Evolutionary conservation across 2,113 vertebrate species (phyloP), one percentile per base, ranked within the genome.

Genomic region (Saimiri boliviensis): DNA sequence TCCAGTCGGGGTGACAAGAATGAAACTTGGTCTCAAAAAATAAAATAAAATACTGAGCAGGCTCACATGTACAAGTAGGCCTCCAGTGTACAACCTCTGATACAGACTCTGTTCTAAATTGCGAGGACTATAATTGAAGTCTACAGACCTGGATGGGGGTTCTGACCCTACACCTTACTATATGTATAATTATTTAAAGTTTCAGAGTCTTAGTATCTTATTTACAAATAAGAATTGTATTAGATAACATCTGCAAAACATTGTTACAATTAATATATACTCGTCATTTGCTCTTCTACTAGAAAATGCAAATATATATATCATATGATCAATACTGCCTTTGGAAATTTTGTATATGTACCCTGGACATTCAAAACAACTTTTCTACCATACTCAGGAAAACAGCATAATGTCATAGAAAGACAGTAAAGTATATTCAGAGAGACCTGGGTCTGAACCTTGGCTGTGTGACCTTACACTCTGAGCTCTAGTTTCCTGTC

Each of bases 221-320:
- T 56, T 89, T 68, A 79, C 27, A 93, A 86, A 45, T 52, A 73
- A 90, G 21, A 87, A 70, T 19, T 66, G 20, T 60, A 54, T 17
- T 42, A 58, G 56, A 60, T 74, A 83, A 74, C 12, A 68, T 76
- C 27, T 68, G 1, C 3, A 88, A 92, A 89, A 66, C 13, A n/a
- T 19, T n/a, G 35, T 45, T 56, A 79, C 20, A n/a, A 45, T 37
- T 6, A 37, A 42, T 40, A 92, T 20, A 23, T 76, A 86, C 13
- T 54, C 27, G 37, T 66, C 16, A 40, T 40, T 27, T 3, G 20
- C 11, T 60, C 45, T 76, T 66, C 47, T 87, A 82, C 23, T 13
- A 92, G 71, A 82, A 95, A 95, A 88, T 80, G 56, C 66, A 83
- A 81, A 90, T 71, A 70, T 13, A 35, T 20, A 86, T 19, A 35